phyloP scores from a whole-genome alignment of 2,888 invertebrate genomes.

The Meandrusa payeni region DNA sequence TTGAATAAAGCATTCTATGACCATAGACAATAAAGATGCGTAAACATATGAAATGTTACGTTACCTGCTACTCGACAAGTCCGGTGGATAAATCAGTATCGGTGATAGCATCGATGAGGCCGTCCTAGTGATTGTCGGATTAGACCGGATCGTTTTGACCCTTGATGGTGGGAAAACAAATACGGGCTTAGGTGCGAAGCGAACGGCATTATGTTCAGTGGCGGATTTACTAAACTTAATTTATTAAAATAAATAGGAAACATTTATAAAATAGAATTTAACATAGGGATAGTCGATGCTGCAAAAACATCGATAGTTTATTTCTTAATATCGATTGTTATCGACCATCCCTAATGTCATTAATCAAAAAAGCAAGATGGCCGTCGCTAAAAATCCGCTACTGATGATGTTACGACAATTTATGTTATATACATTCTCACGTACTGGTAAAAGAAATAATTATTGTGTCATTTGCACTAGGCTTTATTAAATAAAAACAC shows the following conservation, averaged over 20 bases:
- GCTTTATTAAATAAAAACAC: conserved; percentile 7
- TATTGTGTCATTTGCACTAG: conserved; percentile 12
- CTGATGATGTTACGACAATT: conserved; percentile 38
- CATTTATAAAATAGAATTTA: no score
- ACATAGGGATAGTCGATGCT: no score
- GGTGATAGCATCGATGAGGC: conserved; percentile 79
- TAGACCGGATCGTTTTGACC: conserved; percentile 80
- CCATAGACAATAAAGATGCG: conserved; percentile 16
- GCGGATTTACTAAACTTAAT: neutral
- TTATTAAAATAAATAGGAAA: no score
- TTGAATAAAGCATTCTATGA: conserved; percentile 27
- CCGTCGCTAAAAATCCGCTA: conserved; percentile 15
- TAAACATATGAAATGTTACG: conserved; percentile 27
- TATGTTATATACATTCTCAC: conserved; percentile 32
- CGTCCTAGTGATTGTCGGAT: conserved; percentile 77
- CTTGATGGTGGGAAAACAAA: conserved; percentile 67
- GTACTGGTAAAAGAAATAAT: conserved; percentile 17
- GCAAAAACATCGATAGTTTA: no score
- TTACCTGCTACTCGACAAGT: conserved; percentile 76
- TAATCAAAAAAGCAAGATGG: no score
- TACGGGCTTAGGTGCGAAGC: conserved; percentile 71
- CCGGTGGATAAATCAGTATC: conserved; percentile 79
- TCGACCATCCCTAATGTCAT: no score
- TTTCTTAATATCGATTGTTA: no score
- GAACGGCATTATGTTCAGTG: conserved; percentile 41